Conservation (phyloP, 2,113 vertebrate genomes). For the Melospiza melodia region DNA sequence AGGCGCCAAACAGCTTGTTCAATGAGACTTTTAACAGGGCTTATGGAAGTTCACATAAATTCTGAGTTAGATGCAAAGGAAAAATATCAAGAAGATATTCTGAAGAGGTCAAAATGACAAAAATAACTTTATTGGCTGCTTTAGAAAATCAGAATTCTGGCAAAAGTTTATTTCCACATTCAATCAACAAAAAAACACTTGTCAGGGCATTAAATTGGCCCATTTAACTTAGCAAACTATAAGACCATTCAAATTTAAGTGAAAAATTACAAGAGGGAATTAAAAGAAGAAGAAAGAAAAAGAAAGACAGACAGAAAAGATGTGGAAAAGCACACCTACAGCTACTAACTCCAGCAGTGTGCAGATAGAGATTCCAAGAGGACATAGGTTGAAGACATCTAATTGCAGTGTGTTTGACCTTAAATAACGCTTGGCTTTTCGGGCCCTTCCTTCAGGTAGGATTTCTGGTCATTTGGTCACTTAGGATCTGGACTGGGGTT, state of each 20-base stretch:
- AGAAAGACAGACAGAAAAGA: not conserved
- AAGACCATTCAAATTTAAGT: not conserved
- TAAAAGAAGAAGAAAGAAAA: not conserved
- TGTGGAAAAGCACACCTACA: not conserved
- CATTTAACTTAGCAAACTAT: not conserved
- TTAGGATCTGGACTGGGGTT: too few relatives aligned
- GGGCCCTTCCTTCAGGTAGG: not conserved
- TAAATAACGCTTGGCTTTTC: not conserved
- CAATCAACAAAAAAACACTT: not conserved
- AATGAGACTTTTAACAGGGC: not conserved
- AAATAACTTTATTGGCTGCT: not conserved
- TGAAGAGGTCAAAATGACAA: not conserved
- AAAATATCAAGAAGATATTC: not conserved
- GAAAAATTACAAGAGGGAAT: not conserved
- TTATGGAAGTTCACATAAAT: not conserved
- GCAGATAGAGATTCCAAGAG: not conserved
- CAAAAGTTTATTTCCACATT: not conserved
- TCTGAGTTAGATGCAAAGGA: not conserved
- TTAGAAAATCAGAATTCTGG: not conserved
- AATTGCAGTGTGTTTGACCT: not conserved
- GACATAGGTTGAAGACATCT: not conserved
- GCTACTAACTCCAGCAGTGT: not conserved
- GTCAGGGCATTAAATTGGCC: too few relatives aligned
- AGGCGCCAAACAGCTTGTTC: not conserved
- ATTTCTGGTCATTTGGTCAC: not conserved